Base-by-base conservation (phyloP, 2,797 vertebrate genomes). In the Pipistrellus kuhlii region DNA sequence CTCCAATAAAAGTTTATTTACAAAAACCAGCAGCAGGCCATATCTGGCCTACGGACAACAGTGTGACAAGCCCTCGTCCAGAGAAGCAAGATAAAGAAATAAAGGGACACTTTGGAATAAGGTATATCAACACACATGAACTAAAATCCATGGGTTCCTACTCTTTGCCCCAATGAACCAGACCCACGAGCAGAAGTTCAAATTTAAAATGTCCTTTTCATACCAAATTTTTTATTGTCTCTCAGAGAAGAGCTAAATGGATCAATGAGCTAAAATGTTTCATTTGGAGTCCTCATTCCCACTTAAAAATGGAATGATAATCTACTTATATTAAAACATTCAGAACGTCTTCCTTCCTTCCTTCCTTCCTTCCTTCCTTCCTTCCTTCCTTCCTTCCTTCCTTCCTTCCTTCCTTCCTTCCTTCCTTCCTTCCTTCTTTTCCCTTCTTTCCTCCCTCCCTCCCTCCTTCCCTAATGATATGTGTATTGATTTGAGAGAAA, bases 1-100 rank as follows among this genome's bases (percentile, higher is more conserved):
- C 9, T 64, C 44, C 41, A 30, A 64, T 15, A 68, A 77, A 87
- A 44, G 21, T 27, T 71, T 20, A 76, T 86, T 85, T 80, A 91
- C 18, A 53, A 71, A 69, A 23, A 46, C 76, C 7, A 59, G 38
- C 57, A 93, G 78, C 11, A 46, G 41, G 35, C 27, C 72, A 82
- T 6, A 71, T 80, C 3, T 30, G 35, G 15, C 46, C 6, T 15
- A 2, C 55, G 14, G 55, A 13, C 32, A 76, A 12, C 2, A 44
- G 59, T 71, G 2, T 48, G 14, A 66, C 32, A 30, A 80, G 30
- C n/a, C 8, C 1, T 77, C 8, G 3, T 68, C 86, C 38, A 78
- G 62, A 35, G 38, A 94, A 96, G 18, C 64, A 73, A 82, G 72
- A 95, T 62, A 73, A 85, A 77, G n/a, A 71, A 35, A 85, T 69